Evolutionary conservation across 2,113 vertebrate genomes (phyloP).

Genomic region (Phasianus colchicus): DNA sequence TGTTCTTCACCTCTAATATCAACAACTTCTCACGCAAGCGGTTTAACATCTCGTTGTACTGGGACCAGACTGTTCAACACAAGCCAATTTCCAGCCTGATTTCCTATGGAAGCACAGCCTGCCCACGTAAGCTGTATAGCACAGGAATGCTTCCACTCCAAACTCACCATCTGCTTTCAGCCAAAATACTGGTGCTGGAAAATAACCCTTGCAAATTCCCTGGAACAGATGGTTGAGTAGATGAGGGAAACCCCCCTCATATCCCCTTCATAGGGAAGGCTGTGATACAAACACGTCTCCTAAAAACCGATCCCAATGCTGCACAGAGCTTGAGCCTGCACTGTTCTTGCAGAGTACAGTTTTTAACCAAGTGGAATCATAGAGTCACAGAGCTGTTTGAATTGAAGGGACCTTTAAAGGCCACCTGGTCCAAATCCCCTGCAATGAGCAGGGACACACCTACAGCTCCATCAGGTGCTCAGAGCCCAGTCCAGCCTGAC

Average conservation of each 20-base stretch:
- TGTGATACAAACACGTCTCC: background rate
- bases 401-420: too few relatives aligned
- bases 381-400: too few relatives aligned
- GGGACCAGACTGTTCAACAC: background rate
- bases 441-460: too few relatives aligned
- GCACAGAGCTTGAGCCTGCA: rapidly evolving
- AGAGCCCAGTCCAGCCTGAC: too few relatives aligned
- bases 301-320: background rate
- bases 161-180: background rate
- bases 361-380: background rate
- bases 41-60: background rate
- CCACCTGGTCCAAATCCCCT: too few relatives aligned
- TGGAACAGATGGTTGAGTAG: conserved; percentile 4
- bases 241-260: conserved; percentile 17
- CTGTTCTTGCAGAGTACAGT: background rate
- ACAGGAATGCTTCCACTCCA: background rate
- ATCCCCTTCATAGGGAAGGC: background rate
- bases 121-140: background rate
- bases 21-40: background rate
- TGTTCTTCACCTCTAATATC: background rate
- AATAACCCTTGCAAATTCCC: background rate
- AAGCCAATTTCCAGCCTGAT: background rate
- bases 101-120: conserved; percentile 24
- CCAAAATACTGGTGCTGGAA: conserved; percentile 9
- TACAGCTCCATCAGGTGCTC: too few relatives aligned